A percentile compares a stretch with the other conserved stretches of the same genome.
These are phyloP conservation scores for Herpetotheres cachinnans DNA, from an alignment of 2,113 vertebrate species.

Conservation along the genomic window DNA sequence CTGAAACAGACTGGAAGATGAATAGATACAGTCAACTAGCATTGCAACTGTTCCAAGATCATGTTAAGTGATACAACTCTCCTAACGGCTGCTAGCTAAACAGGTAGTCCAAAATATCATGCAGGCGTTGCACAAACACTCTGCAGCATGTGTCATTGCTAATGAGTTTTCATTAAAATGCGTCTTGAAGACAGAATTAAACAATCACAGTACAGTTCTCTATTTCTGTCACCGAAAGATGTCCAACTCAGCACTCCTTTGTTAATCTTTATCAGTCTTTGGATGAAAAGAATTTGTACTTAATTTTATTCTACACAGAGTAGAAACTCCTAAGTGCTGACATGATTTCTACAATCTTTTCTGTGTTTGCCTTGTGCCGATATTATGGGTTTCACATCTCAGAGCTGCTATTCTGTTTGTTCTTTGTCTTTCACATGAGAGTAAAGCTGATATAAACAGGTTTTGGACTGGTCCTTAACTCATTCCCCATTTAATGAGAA, in stretches of 20 bases:
- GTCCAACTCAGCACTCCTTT: background rate
- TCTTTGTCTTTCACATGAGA: background rate
- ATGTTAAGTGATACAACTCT: background rate
- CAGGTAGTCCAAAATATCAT: background rate
- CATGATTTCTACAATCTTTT: background rate
- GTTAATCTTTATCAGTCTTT: background rate
- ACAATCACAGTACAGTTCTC: background rate
- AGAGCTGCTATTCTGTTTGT: background rate
- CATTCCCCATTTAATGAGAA: background rate
- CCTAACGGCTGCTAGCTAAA: background rate
- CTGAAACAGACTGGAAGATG: background rate
- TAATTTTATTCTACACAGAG: background rate
- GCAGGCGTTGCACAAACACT: background rate
- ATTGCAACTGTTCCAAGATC: background rate
- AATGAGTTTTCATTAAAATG: background rate
- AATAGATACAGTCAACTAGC: background rate
- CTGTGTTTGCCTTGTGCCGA: background rate
- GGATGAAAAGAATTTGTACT: background rate
- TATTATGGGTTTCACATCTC: background rate
- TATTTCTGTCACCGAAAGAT: background rate
- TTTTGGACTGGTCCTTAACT: background rate
- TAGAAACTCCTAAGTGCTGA: background rate
- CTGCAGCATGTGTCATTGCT: background rate
- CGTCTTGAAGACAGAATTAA: background rate
- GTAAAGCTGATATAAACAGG: background rate